These are phyloP conservation scores for Blomia tropicalis DNA, from an alignment of 2,888 invertebrate species.

Conservation along the genomic window DNA sequence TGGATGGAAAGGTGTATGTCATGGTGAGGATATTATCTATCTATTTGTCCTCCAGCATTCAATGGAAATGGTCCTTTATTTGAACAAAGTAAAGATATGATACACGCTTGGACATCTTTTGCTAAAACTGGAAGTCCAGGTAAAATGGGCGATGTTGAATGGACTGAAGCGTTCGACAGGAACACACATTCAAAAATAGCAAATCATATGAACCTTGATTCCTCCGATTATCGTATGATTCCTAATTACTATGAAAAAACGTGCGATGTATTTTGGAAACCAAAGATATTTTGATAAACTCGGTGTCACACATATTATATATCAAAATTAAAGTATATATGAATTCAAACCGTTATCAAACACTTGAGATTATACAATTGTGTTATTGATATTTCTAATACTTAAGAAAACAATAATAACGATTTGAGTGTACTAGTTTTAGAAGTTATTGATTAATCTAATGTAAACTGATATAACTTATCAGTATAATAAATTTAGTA, in stretches of 20 bases:
- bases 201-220: constrained; percentile 1
- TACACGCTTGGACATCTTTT: constrained; percentile 18
- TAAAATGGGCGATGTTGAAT: not conserved
- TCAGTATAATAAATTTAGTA: too few species aligned
- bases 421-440: not conserved
- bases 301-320: not conserved
- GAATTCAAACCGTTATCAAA: not conserved
- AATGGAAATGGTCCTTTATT: not conserved
- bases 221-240: not conserved
- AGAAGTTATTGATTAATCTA: too few species aligned
- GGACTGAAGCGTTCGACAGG: not conserved
- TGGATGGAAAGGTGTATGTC: not conserved
- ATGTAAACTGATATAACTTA: too few species aligned
- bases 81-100: not conserved
- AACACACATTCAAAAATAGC: not conserved
- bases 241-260: not conserved
- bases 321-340: not conserved
- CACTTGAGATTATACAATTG: too few species aligned
- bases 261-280: constrained; percentile 17
- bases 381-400: not conserved
- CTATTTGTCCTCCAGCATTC: not conserved
- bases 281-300: constrained; percentile 14
- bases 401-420: not conserved
- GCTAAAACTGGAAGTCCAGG: constrained; percentile 14
- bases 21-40: constrained; percentile 2